phyloP scores from a whole-genome alignment of 2,888 invertebrate genomes.

The Drosophila histrio region DNA sequence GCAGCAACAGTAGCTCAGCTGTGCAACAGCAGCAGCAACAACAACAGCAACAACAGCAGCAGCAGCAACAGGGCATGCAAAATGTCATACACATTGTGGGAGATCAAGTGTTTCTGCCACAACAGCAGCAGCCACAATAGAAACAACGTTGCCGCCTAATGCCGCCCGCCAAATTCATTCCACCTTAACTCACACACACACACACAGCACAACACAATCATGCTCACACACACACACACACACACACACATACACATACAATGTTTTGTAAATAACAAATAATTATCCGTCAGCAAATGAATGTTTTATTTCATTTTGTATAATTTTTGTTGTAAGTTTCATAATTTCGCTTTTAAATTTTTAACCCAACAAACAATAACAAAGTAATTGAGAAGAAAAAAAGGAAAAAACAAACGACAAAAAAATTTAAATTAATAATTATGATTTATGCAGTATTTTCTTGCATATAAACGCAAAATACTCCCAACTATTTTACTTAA shows the following conservation, averaged over 20 bases:
- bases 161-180: slow-evolving; percentile 66
- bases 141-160: slow-evolving; percentile 19
- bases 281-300: slow-evolving; percentile 64
- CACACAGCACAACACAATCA: slow-evolving; percentile 23
- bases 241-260: slow-evolving; percentile 35
- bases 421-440: neutral
- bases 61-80: slow-evolving; percentile 69
- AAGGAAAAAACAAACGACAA: neutral
- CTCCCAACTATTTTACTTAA: slow-evolving; percentile 41
- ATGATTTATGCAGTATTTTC: slow-evolving; percentile 72
- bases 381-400: too few relatives aligned
- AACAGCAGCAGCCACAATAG: slow-evolving; percentile 52
- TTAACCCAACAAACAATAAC: slow-evolving; percentile 34
- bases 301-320: slow-evolving; percentile 64
- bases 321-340: slow-evolving; percentile 68
- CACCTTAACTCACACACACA: slow-evolving; percentile 46
- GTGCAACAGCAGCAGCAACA: slow-evolving; percentile 49
- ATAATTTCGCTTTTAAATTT: slow-evolving; percentile 51
- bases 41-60: slow-evolving; percentile 42
- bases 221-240: slow-evolving; percentile 17
- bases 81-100: slow-evolving; percentile 82
- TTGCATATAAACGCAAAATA: slow-evolving; percentile 65
- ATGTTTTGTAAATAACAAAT: slow-evolving; percentile 70
- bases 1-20: slow-evolving; percentile 28
- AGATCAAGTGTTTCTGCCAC: slow-evolving; percentile 75